A percentile compares a stretch with the other conserved stretches of the same genome.
These are phyloP conservation scores for Salminus brasiliensis DNA, from an alignment of 2,113 vertebrate genomes.

Conservation along the genomic window DNA sequence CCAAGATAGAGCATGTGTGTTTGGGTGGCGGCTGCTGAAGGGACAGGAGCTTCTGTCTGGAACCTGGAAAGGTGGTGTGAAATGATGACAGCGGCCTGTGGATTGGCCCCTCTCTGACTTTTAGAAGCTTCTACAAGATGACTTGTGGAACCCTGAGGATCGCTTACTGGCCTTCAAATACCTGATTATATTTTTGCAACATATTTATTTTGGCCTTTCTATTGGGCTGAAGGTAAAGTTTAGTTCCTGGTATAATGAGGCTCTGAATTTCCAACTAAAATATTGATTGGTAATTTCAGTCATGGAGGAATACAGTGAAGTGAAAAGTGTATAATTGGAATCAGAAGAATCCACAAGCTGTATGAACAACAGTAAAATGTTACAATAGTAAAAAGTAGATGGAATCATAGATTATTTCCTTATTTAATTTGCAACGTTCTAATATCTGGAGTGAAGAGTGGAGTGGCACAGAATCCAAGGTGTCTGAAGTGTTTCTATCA, in stretches of 20 bases:
- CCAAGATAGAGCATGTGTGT: background rate
- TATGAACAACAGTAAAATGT: no score
- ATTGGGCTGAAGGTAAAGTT: background rate
- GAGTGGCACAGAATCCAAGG: no score
- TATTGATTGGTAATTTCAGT: background rate
- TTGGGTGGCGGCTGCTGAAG: background rate
- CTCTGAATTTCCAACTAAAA: background rate
- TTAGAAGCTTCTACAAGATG: background rate
- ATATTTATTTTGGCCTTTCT: background rate
- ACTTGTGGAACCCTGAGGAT: slow-evolving; percentile 9
- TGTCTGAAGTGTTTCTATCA: no score
- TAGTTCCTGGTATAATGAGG: no score
- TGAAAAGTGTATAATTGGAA: no score
- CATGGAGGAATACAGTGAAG: background rate
- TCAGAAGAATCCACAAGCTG: no score
- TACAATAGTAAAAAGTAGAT: no score
- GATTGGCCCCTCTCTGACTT: background rate
- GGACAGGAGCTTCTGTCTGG: background rate
- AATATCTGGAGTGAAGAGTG: no score
- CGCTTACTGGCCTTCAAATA: background rate
- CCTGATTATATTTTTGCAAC: background rate
- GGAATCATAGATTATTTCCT: no score
- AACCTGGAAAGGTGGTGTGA: slow-evolving; percentile 37
- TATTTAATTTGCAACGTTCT: no score
- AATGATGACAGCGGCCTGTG: slow-evolving; percentile 15